A percentile compares a stretch with the other conserved stretches of the same genome.
Conservation (phyloP, 1,140 invertebrate genomes). For the Formica selysi region DNA sequence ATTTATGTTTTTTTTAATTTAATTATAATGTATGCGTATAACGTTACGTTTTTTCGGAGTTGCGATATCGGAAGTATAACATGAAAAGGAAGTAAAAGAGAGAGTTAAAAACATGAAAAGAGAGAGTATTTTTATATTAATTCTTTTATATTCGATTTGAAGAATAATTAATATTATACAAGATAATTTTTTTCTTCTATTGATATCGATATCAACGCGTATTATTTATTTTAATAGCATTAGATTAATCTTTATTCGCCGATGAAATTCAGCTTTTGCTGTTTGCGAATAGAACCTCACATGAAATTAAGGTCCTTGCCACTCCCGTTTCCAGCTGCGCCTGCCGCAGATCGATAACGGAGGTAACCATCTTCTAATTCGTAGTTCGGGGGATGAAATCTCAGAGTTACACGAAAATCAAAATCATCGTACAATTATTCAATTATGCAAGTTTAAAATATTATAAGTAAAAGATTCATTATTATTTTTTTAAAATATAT, state of each 20-base stretch:
- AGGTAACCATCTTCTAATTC: conserved; percentile 39
- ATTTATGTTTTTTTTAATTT: background rate
- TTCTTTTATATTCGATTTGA: background rate
- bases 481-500: background rate
- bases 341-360: conserved; percentile 66
- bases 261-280: background rate
- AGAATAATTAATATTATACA: conserved; percentile 6
- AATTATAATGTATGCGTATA: background rate
- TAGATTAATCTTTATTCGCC: background rate
- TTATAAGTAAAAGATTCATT: background rate
- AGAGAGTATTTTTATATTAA: background rate
- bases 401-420: background rate
- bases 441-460: background rate
- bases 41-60: too few species aligned
- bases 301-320: conserved; percentile 62
- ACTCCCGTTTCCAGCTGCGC: conserved; percentile 57
- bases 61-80: too few species aligned
- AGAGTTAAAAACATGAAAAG: background rate
- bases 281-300: background rate
- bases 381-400: conserved; percentile 15
- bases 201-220: background rate
- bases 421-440: background rate
- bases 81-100: background rate
- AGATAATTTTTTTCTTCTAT: background rate
- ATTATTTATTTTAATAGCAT: conserved; percentile 2